Conservation (phyloP, 2,113 vertebrate species). For the Crotalus horridus region DNA sequence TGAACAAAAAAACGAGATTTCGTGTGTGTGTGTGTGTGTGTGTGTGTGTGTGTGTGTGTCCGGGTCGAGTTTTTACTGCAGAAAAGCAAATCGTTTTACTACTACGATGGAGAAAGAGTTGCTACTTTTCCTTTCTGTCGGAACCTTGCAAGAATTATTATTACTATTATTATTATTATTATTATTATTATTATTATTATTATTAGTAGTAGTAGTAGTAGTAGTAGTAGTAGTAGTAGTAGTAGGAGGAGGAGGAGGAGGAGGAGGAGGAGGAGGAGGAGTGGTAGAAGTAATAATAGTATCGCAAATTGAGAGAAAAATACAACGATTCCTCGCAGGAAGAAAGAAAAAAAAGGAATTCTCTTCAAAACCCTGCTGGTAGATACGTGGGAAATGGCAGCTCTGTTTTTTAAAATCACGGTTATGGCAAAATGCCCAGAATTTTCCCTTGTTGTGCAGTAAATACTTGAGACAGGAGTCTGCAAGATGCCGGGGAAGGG, state of each 20-base stretch:
- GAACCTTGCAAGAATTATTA: neutral
- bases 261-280: too few relatives aligned
- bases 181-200: neutral
- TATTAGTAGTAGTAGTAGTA: too few relatives aligned
- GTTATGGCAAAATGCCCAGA: neutral
- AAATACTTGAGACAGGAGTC: neutral
- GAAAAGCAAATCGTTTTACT: neutral
- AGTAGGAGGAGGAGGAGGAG: too few relatives aligned
- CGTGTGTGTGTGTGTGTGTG: neutral
- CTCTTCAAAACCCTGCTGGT: neutral
- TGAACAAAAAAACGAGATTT: neutral
- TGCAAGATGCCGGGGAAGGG: neutral
- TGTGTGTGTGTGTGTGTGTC: neutral
- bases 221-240: too few relatives aligned
- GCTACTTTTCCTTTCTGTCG: neutral
- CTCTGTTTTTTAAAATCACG: neutral
- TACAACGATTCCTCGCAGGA: neutral
- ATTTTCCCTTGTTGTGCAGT: neutral
- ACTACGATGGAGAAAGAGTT: neutral
- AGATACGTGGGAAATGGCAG: neutral
- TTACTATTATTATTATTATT: too few relatives aligned
- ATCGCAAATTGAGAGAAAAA: neutral
- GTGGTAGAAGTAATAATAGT: too few relatives aligned
- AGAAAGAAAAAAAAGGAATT: neutral
- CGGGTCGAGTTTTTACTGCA: neutral